Evolutionary conservation across 2,113 vertebrate species (phyloP).

Genomic region (Vidua macroura): DNA sequence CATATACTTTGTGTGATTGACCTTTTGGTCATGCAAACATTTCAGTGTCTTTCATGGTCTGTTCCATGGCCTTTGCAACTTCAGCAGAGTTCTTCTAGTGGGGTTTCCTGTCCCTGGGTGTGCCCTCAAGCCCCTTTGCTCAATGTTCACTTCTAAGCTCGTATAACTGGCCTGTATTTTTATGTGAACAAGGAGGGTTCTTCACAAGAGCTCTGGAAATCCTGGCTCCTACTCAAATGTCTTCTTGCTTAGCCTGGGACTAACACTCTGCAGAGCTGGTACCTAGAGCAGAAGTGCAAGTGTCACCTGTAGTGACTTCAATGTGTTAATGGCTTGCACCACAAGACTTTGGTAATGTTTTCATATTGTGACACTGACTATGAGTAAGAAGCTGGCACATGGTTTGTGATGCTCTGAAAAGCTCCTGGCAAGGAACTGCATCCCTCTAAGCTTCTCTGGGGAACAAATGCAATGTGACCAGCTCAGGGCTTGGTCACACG

Average conservation of each 20-base stretch:
- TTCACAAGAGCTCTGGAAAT: background rate
- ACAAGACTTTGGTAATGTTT: background rate
- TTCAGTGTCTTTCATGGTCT: background rate
- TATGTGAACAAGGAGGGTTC: rapidly evolving
- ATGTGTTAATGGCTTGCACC: background rate
- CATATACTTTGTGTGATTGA: background rate
- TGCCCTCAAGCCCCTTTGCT: background rate
- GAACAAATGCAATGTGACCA: background rate
- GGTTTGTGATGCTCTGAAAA: background rate
- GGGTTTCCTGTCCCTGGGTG: background rate
- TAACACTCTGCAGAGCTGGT: background rate
- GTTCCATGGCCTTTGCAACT: background rate
- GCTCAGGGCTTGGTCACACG: background rate
- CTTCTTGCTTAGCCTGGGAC: background rate
- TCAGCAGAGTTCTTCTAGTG: background rate
- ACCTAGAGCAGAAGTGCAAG: background rate
- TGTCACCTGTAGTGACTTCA: background rate
- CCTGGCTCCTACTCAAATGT: background rate
- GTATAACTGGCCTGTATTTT: background rate
- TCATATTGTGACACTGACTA: background rate
- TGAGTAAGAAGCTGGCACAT: background rate
- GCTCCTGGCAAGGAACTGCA: background rate
- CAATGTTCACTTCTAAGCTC: background rate
- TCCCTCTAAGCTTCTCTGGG: background rate
- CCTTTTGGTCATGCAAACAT: background rate